Evolutionary conservation across 2,888 invertebrate species (phyloP), one percentile per base, ranked within the genome.

Genomic region (Agonum fuliginosum): DNA sequence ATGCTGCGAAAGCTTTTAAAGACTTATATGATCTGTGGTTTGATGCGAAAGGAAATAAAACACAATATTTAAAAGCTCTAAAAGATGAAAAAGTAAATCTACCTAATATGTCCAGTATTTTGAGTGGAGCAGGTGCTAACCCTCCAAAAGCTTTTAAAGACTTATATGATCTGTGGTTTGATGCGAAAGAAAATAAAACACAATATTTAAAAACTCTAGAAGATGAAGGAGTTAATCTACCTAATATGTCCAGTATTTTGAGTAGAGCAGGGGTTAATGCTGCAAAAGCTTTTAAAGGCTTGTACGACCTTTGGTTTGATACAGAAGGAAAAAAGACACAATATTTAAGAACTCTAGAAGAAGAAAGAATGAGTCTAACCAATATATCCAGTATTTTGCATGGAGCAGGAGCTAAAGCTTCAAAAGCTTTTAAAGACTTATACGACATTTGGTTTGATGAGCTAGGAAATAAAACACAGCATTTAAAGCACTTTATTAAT

Each of bases 251-350:
- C 46, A 70, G 80, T 78, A 80, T 79, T 74, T 80, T 79, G 79
- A 73, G 78, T 79, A 78, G 78, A 24, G 79, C 78, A 81, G 80
- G 83, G 78, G 78, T 79, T 65, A 81, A 81, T 71, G 81, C 81
- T 78, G 54, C 79, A 19, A 79, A 77, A 78, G 80, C 82, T 71
- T 84, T 84, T 80, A 81, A 83, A 82, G 81, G 81, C 77, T 82
- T 84, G 78, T 82, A 82, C 80, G 78, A 81, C 71, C 76, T 83
- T 67, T 83, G 82, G 81, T 83, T 84, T 81, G 81, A 82, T 70
- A 80, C 77, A 27, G 58, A 82, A 74, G 83, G 82, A 74, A 79
- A 81, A 78, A 81, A 79, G 71, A 81, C 81, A 62, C 79, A 80
- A 79, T 79, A 81, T 78, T 83, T 84, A 80, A 81, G 82, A 81